Conservation (phyloP, 1,140 invertebrate species). For the Helicorthomorpha holstii region DNA sequence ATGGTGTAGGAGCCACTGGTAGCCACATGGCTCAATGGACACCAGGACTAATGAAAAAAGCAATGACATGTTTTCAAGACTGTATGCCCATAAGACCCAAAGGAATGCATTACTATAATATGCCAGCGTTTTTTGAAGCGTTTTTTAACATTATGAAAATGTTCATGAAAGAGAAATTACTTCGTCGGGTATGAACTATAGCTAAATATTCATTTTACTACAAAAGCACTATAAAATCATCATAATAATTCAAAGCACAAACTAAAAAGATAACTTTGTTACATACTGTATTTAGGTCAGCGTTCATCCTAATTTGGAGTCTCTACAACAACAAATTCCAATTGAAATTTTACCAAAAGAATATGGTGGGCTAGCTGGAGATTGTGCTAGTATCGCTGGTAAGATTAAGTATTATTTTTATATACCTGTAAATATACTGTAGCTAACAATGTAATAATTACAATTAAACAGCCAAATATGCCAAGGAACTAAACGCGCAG, state of each 20-base stretch:
- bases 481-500: no score
- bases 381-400: no score
- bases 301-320: not conserved
- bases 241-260: not conserved
- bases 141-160: constrained; percentile 45
- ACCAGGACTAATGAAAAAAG: not conserved
- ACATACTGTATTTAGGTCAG: not conserved
- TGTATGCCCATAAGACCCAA: constrained; percentile 42
- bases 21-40: not conserved
- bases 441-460: no score
- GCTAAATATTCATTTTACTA: no score
- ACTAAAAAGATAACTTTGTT: not conserved
- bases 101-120: constrained; percentile 53
- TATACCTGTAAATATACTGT: no score
- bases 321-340: not conserved
- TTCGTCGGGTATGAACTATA: constrained; percentile 35
- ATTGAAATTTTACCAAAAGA: not conserved
- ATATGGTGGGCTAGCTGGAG: not conserved
- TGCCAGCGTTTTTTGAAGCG: constrained; percentile 44
- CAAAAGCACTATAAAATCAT: not conserved
- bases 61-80: not conserved
- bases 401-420: no score
- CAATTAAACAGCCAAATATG: no score
- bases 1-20: not conserved
- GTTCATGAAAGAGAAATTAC: constrained; percentile 52